Conservation (phyloP, 2,797 vertebrate genomes). For the Acanthiza pusilla region DNA sequence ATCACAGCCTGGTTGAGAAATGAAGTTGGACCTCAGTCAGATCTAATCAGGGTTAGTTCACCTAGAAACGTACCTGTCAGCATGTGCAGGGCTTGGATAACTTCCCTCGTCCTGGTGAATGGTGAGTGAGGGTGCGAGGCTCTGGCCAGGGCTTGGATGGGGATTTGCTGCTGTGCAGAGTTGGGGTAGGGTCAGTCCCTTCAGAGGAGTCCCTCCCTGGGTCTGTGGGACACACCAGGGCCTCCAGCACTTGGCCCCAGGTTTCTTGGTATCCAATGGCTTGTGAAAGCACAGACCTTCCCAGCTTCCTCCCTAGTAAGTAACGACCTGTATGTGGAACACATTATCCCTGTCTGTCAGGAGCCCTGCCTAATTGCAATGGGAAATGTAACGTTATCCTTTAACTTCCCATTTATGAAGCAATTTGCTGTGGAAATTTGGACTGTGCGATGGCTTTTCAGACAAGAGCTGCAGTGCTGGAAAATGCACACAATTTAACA, state of each 20-base stretch:
- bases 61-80: not conserved
- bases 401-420: slow-evolving; percentile 54
- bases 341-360: slow-evolving; percentile 30
- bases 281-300: not conserved
- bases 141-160: not conserved
- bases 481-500: slow-evolving; percentile 74
- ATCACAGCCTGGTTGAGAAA: not conserved
- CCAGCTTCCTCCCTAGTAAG: not conserved
- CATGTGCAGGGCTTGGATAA: not conserved
- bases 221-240: no score
- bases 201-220: not conserved
- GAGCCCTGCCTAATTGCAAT: slow-evolving; percentile 18
- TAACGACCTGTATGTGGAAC: slow-evolving; percentile 7
- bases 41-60: not conserved
- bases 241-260: not conserved
- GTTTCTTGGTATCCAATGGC: not conserved
- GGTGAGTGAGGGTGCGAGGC: not conserved
- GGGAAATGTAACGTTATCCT: slow-evolving; percentile 38
- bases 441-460: slow-evolving; percentile 1
- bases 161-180: not conserved
- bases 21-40: not conserved
- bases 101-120: not conserved
- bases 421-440: slow-evolving; percentile 49
- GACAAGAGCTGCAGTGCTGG: slow-evolving; percentile 55
- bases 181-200: not conserved